Evolutionary conservation across 2,797 vertebrate species (phyloP), one percentile per base, ranked within the genome.

Genomic region (Eurystomus glaucurus): DNA sequence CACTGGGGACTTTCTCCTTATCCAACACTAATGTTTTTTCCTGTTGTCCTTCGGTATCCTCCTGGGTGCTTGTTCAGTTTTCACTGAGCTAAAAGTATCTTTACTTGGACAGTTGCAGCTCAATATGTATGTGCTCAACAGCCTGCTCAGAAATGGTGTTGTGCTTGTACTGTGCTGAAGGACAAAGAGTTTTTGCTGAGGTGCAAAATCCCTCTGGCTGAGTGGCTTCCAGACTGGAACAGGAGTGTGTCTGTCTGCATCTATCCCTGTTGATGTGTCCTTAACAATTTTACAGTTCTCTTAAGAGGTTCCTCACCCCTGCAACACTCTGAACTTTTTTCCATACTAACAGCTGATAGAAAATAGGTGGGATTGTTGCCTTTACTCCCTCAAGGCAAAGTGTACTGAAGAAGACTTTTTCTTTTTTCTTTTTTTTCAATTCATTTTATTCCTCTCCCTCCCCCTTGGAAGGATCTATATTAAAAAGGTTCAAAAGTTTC

Each of bases 401-500:
- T 68, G 23, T 93, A 89, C 50, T 93, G 71, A 96, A 88, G 43
- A 43, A 79, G 17, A 72, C 22, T 74, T 82, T 35, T 52, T 17
- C 52, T 58, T 68, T 71, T 43, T 43, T 39, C 43, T 26, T 37
- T 37, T 37, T 37, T 37, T 10, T 10, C 9, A 37, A 37, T 37
- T 37, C 37, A 6, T 87, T 74, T 75, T 58, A 33, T 66, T 22
- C 29, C 3, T 52, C 18, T 3, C 4, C 12, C 20, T 15, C 6
- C 31, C 22, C 5, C 51, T 66, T 78, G 97, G 76, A 93, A 99
- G 99, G 95, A 99, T 99, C 97, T 99, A 99, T 92, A 99, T 99
- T 80, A 99, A 99, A 97, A 99, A 99, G 89, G 98, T 99, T 69
- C 98, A 98, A 66, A 99, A 99, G 97, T 99, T 99, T 97, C 99